These are phyloP conservation scores for Sinopyrophorus schimmeli DNA, from an alignment of 2,888 invertebrate species.

Conservation along the genomic window DNA sequence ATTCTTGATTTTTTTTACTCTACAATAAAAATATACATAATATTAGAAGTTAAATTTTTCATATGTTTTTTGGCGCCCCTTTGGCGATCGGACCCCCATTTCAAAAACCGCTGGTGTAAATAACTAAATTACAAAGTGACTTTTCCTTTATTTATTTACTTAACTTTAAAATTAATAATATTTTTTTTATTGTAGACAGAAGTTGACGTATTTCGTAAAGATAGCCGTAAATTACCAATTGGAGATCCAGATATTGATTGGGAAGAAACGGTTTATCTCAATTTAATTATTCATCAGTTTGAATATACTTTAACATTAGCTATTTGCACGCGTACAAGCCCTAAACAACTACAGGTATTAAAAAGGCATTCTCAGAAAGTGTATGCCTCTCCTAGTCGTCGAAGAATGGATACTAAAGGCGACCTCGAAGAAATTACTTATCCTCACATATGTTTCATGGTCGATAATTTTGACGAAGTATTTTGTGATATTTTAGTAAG, in stretches of 20 bases:
- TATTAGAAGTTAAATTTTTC: too few species aligned
- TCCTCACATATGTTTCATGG: slow-evolving; percentile 99
- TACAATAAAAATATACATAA: too few species aligned
- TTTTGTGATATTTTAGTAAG: slow-evolving; percentile 96
- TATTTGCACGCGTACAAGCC: slow-evolving; percentile 96
- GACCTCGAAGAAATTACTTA: slow-evolving; percentile 98
- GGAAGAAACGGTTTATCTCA: slow-evolving; percentile 99
- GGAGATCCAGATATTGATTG: slow-evolving; percentile 97
- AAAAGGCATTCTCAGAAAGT: slow-evolving; percentile 90
- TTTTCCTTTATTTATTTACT: too few species aligned
- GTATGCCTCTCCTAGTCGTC: slow-evolving; percentile 94
- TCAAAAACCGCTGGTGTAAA: too few species aligned
- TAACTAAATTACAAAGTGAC: too few species aligned
- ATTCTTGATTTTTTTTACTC: too few species aligned
- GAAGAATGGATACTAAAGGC: slow-evolving; percentile 98
- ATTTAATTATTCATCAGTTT: slow-evolving; percentile 97
- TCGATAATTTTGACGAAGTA: slow-evolving; percentile 98
- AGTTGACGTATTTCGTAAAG: slow-evolving; percentile 96
- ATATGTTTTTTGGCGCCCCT: too few species aligned
- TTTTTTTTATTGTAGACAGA: slow-evolving; percentile 77
- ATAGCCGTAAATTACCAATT: slow-evolving; percentile 94
- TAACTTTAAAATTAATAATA: too few species aligned
- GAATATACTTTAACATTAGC: slow-evolving; percentile 97
- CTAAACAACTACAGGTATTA: slow-evolving; percentile 95
- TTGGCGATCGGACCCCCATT: too few species aligned